Base-by-base conservation (phyloP, 2,888 invertebrate species). In the Xiphydria camelus region DNA sequence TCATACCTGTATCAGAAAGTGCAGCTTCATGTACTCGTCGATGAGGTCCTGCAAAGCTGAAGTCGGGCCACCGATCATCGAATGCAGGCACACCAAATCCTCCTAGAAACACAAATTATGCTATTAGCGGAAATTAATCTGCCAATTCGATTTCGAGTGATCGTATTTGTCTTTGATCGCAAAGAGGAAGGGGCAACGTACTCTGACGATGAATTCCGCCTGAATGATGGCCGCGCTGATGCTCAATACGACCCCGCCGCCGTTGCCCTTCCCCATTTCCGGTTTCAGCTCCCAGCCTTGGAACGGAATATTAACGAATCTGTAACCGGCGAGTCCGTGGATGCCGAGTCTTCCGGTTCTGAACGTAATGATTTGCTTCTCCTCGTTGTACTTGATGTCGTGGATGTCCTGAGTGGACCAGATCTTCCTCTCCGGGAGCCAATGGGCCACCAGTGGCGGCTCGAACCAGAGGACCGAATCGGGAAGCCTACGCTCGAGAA, bases 211-310 rank as follows among this genome's bases (percentile, higher is more conserved):
- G 62, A 83, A 79, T 53, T 83, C 83, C 31, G 80, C 71, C 53
- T 82, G 81, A 25, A 83, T 75, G 22, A 81, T 77, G 4, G 83
- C 80, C 2, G 82, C 82, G 4, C 82, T 81, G 21, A 83, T 73
- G 45, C 75, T 79, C 31, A 82, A 76, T 3, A 77, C 62, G 74
- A 37, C 75, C 73, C 7, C 68, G 53, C 45, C 72, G 69, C 52
- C 45, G 18, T 54, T 54, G 12, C 39, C 59, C 73, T 75, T 76
- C 79, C 85, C 78, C 63, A 47, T 79, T 76, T 80, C 77, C 0
- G 91, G 91, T 54, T 83, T 85, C 4, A 92, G 63, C 59, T 93
- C 92, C 90, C 92, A 93, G 0, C 87, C 87, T 71, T 93, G 93
- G 68, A 85, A 92, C 0, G 93, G 93, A 64, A 92, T 77, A 70